These are phyloP conservation scores for Antitype chi DNA, from an alignment of 2,888 invertebrate species.

Conservation along the genomic window DNA sequence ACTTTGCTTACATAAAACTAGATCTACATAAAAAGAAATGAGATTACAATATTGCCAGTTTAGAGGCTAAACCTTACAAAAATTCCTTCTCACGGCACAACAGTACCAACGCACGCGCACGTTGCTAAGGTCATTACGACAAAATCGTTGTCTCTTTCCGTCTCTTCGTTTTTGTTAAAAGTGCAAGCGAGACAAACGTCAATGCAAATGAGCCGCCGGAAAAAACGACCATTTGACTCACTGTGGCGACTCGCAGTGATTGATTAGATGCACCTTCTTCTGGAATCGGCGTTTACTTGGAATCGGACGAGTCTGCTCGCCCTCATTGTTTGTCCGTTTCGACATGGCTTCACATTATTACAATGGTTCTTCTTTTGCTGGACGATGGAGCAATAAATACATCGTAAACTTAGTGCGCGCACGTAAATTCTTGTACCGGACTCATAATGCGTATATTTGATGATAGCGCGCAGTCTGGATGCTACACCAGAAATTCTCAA, in stretches of 20 bases:
- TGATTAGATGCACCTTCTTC: conserved; percentile 88
- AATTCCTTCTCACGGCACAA: conserved; percentile 88
- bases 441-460: conserved; percentile 73
- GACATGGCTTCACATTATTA: conserved; percentile 76
- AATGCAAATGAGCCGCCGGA: conserved; percentile 83
- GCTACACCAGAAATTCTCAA: conserved; percentile 29
- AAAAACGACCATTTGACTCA: conserved; percentile 83
- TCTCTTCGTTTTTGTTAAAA: conserved; percentile 34
- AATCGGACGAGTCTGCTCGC: conserved; percentile 74
- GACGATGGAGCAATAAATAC: conserved; percentile 78
- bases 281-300: conserved; percentile 77
- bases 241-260: conserved; percentile 82
- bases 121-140: conserved; percentile 79
- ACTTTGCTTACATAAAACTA: conserved; percentile 60
- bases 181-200: conserved; percentile 71
- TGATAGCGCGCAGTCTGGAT: conserved; percentile 56
- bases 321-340: conserved; percentile 79
- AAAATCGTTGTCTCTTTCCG: conserved; percentile 73
- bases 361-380: conserved; percentile 71
- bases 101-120: conserved; percentile 86
- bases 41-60: conserved; percentile 78
- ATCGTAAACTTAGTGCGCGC: conserved; percentile 77
- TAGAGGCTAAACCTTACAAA: conserved; percentile 78
- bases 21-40: conserved; percentile 67
- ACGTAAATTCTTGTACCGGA: conserved; percentile 76